Conservation (phyloP, 2,797 vertebrate genomes). For the Champsocephalus esox region DNA sequence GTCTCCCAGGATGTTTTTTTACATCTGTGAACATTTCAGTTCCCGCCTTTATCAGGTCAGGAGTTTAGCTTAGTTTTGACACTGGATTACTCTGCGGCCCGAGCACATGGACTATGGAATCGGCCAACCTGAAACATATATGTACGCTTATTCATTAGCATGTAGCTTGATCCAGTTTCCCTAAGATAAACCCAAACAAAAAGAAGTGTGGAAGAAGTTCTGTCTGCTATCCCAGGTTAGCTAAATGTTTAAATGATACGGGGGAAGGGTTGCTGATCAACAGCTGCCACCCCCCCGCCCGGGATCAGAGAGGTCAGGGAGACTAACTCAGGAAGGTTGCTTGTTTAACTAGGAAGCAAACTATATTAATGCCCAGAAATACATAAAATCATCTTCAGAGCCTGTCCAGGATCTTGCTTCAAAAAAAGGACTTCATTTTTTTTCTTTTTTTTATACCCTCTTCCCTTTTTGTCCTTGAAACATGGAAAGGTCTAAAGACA, state of each 20-base stretch:
- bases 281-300: slow-evolving; percentile 87
- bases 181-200: slow-evolving; percentile 65
- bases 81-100: slow-evolving; percentile 87
- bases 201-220: slow-evolving; percentile 74
- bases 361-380: slow-evolving; percentile 89
- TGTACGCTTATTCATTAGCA: slow-evolving; percentile 78
- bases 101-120: slow-evolving; percentile 85
- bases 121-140: slow-evolving; percentile 87
- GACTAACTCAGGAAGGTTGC: slow-evolving; percentile 67
- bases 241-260: slow-evolving; percentile 53
- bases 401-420: slow-evolving; percentile 69
- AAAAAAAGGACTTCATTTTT: slow-evolving; percentile 59
- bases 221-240: slow-evolving; percentile 75
- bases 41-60: slow-evolving; percentile 81
- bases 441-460: slow-evolving; percentile 40
- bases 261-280: slow-evolving; percentile 78
- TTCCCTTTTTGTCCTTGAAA: slow-evolving; percentile 87
- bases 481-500: slow-evolving; percentile 64
- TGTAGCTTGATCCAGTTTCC: slow-evolving; percentile 71
- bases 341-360: slow-evolving; percentile 78
- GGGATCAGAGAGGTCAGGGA: slow-evolving; percentile 68
- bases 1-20: slow-evolving; percentile 73
- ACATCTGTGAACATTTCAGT: slow-evolving; percentile 81
- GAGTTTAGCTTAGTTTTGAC: slow-evolving; percentile 89
- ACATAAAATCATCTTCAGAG: slow-evolving; percentile 58